Conservation (phyloP, 2,797 vertebrate species). For the Amniataba percoides region DNA sequence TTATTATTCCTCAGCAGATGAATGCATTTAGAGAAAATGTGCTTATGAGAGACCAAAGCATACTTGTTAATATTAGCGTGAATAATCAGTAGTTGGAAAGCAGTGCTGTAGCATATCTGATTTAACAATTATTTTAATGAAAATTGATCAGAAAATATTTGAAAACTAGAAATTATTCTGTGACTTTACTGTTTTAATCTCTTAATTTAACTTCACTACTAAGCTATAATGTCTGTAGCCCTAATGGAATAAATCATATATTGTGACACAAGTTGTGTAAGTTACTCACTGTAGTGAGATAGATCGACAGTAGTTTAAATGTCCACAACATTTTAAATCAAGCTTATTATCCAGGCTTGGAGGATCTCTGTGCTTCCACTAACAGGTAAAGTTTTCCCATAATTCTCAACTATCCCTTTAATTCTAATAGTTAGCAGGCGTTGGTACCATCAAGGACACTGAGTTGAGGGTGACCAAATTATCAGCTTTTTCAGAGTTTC, state of each 20-base stretch:
- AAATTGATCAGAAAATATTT: not conserved
- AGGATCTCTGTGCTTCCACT: not conserved
- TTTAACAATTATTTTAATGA: not conserved
- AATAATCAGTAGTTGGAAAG: not conserved
- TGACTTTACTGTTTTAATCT: not conserved
- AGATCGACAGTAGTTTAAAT: not conserved
- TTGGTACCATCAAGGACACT: not conserved
- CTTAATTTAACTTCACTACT: not conserved
- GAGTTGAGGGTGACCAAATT: not conserved
- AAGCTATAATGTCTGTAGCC: not conserved
- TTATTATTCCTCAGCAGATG: not conserved
- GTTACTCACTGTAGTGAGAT: not conserved
- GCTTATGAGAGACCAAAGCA: constrained; percentile 31
- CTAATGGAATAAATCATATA: not conserved
- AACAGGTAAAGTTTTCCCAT: not conserved
- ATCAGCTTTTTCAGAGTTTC: not conserved
- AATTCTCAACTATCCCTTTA: not conserved
- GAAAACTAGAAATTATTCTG: not conserved
- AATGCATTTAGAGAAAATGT: not conserved
- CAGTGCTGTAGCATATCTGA: not conserved
- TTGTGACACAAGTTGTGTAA: not conserved
- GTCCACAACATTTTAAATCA: not conserved
- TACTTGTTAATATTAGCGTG: constrained; percentile 7
- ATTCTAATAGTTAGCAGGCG: not conserved
- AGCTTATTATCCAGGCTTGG: too few species aligned